Evolutionary conservation across 1,140 invertebrate species (phyloP).

Genomic region (Adelges cooleyi): DNA sequence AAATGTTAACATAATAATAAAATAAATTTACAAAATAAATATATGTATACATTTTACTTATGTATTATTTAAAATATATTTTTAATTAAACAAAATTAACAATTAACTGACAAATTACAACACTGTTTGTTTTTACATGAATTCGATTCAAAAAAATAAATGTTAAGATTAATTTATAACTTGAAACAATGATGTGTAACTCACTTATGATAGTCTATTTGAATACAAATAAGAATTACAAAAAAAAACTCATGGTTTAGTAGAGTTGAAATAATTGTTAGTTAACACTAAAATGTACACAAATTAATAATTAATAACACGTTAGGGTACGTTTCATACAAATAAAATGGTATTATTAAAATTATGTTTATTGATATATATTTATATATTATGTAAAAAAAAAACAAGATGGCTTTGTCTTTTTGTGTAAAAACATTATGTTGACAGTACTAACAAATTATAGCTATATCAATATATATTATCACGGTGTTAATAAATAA

Average conservation of each 20-base stretch:
- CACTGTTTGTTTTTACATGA: background rate
- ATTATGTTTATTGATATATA: background rate
- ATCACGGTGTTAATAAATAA: too few species aligned
- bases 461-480: too few species aligned
- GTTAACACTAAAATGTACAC: background rate
- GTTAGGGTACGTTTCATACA: too few species aligned
- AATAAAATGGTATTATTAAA: too few species aligned
- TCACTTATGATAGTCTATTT: constrained; percentile 1
- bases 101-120: background rate
- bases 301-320: background rate
- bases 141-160: background rate
- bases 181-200: too few species aligned
- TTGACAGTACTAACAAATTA: too few species aligned
- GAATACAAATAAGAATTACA: constrained; percentile 7
- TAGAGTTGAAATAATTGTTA: background rate
- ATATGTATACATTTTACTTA: constrained; percentile 3
- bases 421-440: background rate
- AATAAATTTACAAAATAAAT: constrained; percentile 11
- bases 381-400: background rate
- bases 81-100: constrained; percentile 2
- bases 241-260: background rate
- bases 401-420: constrained; percentile 23
- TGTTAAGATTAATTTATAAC: background rate
- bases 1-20: background rate
- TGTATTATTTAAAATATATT: constrained; percentile 11